Evolutionary conservation across 2,888 invertebrate genomes (phyloP).

Genomic region (Polyploca ridens): DNA sequence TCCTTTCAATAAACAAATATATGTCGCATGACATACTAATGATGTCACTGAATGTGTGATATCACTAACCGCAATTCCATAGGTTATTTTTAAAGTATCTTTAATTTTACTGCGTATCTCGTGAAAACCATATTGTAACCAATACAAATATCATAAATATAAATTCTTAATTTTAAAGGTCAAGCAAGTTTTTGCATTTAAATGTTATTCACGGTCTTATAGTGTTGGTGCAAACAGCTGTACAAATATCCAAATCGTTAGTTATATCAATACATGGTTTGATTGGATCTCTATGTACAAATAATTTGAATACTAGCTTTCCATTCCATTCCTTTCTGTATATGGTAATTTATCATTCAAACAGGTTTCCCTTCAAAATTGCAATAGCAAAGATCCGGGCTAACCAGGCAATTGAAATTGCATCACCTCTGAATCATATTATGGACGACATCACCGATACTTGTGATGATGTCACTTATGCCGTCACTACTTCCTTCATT

Average conservation of each 20-base stretch:
- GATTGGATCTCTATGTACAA: not conserved
- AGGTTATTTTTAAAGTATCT: conserved; percentile 33
- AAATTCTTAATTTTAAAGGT: conserved; percentile 11
- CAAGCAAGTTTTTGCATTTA: not conserved
- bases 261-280: not conserved
- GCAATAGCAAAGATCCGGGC: conserved; percentile 15
- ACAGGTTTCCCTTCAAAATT: conserved; percentile 23
- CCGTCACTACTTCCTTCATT: conserved; percentile 35
- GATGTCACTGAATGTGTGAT: conserved; percentile 53
- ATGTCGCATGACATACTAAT: conserved; percentile 23
- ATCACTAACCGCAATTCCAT: conserved; percentile 43
- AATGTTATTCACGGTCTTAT: not conserved
- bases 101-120: conserved; percentile 18
- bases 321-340: conserved; percentile 9
- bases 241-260: not conserved
- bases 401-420: conserved; percentile 30
- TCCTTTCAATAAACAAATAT: conserved; percentile 15
- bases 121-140: conserved; percentile 13
- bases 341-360: conserved; percentile 11
- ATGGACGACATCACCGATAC: conserved; percentile 24
- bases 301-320: conserved; percentile 7
- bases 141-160: conserved; percentile 6
- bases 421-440: conserved; percentile 33
- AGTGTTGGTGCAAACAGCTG: not conserved
- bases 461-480: conserved; percentile 50